These are phyloP conservation scores for Deilephila elpenor DNA, from an alignment of 2,888 invertebrate genomes.

Conservation along the genomic window DNA sequence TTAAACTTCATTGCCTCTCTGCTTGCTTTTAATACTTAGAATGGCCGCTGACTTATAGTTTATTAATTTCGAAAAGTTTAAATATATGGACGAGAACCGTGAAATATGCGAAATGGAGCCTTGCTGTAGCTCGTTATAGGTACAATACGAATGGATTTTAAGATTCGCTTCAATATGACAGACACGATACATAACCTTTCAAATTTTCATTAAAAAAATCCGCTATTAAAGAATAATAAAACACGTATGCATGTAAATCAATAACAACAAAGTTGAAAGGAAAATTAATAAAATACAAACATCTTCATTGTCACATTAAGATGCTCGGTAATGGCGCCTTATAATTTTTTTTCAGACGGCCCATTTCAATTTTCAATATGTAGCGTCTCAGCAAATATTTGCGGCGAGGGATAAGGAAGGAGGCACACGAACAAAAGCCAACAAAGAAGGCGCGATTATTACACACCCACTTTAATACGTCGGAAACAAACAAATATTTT, in stretches of 20 bases:
- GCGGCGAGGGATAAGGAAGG: slow-evolving; percentile 48
- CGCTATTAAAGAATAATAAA: too few relatives aligned
- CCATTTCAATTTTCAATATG: slow-evolving; percentile 60
- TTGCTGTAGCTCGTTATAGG: too few relatives aligned
- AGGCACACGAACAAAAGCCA: slow-evolving; percentile 55
- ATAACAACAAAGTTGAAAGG: not conserved
- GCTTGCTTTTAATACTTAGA: not conserved
- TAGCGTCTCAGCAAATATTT: slow-evolving; percentile 62
- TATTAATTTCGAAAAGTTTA: not conserved
- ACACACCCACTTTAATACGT: slow-evolving; percentile 50
- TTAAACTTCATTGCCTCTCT: slow-evolving; percentile 6
- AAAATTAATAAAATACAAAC: not conserved
- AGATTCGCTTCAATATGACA: too few relatives aligned
- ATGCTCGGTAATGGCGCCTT: slow-evolving; percentile 47
- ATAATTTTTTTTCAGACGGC: slow-evolving; percentile 56
- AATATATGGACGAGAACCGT: too few relatives aligned
- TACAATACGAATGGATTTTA: too few relatives aligned
- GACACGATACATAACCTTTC: too few relatives aligned
- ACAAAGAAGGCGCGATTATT: slow-evolving; percentile 56
- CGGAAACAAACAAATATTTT: slow-evolving; percentile 43
- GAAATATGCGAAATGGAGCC: too few relatives aligned
- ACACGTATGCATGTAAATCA: not conserved
- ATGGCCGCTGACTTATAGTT: not conserved
- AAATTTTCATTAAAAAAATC: too few relatives aligned
- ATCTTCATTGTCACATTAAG: not conserved